These are phyloP conservation scores for Pantherophis alleghaniensis DNA, from an alignment of 2,797 vertebrate species.

Conservation along the genomic window DNA sequence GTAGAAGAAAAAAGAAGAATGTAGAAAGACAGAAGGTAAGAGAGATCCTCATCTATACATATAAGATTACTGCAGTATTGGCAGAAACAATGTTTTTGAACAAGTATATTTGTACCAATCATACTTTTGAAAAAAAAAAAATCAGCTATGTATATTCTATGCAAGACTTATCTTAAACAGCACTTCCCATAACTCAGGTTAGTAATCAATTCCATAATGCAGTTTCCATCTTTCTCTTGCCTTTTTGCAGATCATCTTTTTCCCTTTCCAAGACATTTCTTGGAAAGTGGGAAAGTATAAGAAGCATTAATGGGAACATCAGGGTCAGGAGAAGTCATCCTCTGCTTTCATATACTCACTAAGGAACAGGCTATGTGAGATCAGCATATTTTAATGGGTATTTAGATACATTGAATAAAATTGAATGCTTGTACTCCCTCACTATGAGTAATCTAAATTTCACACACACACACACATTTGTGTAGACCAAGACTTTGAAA, in stretches of 20 bases:
- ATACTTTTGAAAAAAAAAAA: conserved; percentile 22
- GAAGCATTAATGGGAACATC: conserved; percentile 1
- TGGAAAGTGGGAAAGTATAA: background rate
- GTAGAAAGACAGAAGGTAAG: rapidly evolving
- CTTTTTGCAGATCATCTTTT: conserved; percentile 46
- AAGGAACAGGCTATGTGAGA: background rate
- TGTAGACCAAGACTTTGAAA: background rate
- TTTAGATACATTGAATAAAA: conserved; percentile 40
- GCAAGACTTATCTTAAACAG: conserved; percentile 38
- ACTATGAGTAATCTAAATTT: background rate
- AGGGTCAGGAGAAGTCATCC: conserved; percentile 13
- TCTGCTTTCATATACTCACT: conserved; percentile 29
- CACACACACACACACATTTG: background rate
- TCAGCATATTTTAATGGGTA: background rate
- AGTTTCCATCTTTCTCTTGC: background rate
- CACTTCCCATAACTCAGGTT: conserved; percentile 15
- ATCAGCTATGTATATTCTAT: conserved; percentile 31
- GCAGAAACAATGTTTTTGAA: conserved; percentile 46
- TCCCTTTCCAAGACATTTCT: conserved; percentile 23
- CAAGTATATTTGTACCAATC: conserved; percentile 31
- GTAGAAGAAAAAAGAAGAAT: background rate
- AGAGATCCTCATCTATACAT: conserved; percentile 6
- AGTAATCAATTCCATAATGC: conserved; percentile 13
- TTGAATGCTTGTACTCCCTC: background rate
- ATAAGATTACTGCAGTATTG: conserved; percentile 38